Percentiles rank a stretch among this genome's conserved stretches.
Evolutionary conservation across 2,888 invertebrate species (phyloP).

Genomic region (Epinotia brunnichana): DNA sequence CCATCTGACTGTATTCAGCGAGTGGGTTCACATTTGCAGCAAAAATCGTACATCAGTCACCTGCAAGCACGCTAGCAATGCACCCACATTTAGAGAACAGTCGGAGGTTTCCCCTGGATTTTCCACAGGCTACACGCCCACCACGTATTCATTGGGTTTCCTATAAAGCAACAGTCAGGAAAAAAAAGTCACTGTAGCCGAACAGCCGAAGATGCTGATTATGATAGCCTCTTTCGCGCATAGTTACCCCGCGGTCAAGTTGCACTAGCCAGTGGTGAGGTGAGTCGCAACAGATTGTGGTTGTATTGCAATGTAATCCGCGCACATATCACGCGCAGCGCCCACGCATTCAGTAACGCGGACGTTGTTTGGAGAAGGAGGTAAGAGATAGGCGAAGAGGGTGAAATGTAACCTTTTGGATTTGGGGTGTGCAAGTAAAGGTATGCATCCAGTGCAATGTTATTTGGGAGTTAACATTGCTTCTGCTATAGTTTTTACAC

Average conservation of each 20-base stretch:
- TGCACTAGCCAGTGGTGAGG: not conserved
- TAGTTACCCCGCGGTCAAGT: not conserved
- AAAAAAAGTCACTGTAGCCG: too few relatives aligned
- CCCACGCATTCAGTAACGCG: constrained; percentile 30
- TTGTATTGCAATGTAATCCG: constrained; percentile 33
- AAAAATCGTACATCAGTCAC: not conserved
- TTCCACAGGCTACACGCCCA: too few relatives aligned
- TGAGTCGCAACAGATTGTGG: not conserved
- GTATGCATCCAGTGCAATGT: constrained; percentile 8
- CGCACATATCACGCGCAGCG: constrained; percentile 34
- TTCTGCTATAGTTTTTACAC: too few relatives aligned
- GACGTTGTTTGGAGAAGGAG: not conserved
- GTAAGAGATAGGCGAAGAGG: not conserved
- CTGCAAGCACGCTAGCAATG: not conserved
- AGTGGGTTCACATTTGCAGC: too few relatives aligned
- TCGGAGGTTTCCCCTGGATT: not conserved
- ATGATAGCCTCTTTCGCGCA: too few relatives aligned
- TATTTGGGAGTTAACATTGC: not conserved
- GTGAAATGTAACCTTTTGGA: not conserved
- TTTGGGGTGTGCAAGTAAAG: not conserved
- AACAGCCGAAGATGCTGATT: too few relatives aligned
- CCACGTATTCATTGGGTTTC: too few relatives aligned
- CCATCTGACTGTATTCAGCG: too few relatives aligned
- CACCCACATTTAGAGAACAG: not conserved
- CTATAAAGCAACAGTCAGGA: too few relatives aligned